Evolutionary conservation across 2,797 vertebrate genomes (phyloP), one percentile per base, ranked within the genome.

Genomic region (Micromesistius poutassou): DNA sequence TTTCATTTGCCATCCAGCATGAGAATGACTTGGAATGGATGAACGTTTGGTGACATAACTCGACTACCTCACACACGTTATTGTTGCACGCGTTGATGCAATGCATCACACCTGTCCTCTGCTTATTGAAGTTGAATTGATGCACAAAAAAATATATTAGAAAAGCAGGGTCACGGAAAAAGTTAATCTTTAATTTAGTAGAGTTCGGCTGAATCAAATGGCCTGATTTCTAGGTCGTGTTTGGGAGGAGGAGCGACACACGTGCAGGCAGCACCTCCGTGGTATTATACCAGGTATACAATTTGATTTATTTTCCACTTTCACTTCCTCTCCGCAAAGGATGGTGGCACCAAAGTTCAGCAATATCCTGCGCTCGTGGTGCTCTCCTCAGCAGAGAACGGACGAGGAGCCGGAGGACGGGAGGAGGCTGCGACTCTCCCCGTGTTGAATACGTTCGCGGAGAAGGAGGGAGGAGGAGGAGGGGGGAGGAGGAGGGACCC

Each of bases 341-440:
- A 91, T 88, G 93, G 93, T 91, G 93, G 94, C 94, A 93, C 92
- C 92, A 94, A 85, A 94, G 93, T 88, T 91, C 91, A 91, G 87
- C 78, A 86, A 73, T 80, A 85, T 84, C 66, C 78, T 75, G 79
- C 22, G 74, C 74, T 87, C 36, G 76, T 72, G 76, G 73, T 83
- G 87, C 79, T 78, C 79, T 78, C 75, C 86, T 89, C 83, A 74
- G 77, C 73, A 79, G 82, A 74, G 83, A 78, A 72, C 83, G 33
- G 78, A 42, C 84, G 77, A 78, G 74, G 72, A 25, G 30, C 30
- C 30, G 14, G 0, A 14, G 75, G 80, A 78, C 71, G 68, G 76
- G 74, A 87, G 82, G 81, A 80, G 86, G 85, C 83, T 85, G 82
- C 72, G 82, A 77, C 85, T 9, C 81, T 82, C 90, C 93, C 93